phyloP scores from a whole-genome alignment of 2,797 vertebrate species.

The Sus cebifrons region DNA sequence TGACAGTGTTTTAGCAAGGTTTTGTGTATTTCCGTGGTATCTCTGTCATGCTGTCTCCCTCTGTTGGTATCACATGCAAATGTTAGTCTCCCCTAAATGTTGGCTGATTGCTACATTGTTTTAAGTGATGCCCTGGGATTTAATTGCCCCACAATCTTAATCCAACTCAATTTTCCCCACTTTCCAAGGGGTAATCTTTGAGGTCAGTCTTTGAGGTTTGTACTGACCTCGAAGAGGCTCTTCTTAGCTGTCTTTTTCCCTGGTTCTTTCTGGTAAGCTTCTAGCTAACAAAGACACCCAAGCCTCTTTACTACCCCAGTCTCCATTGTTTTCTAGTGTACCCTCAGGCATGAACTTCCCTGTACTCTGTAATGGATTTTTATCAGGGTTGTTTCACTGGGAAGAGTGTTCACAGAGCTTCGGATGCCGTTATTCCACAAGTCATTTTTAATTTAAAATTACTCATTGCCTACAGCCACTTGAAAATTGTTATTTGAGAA shows the following conservation, averaged over 20 bases:
- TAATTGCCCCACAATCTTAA: constrained; percentile 26
- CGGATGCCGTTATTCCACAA: constrained; percentile 32
- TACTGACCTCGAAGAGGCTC: neutral
- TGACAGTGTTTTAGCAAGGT: constrained; percentile 22
- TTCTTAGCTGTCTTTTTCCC: constrained; percentile 5
- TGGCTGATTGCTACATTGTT: constrained; percentile 30
- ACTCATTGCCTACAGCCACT: constrained; percentile 41
- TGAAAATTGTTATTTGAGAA: constrained; percentile 63
- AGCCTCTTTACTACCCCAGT: constrained; percentile 13
- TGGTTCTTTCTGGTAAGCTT: constrained; percentile 36
- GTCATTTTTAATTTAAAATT: constrained; percentile 65
- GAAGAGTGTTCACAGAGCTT: neutral
- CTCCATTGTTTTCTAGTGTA: constrained; percentile 44
- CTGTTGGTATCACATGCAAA: neutral
- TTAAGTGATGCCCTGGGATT: constrained; percentile 42
- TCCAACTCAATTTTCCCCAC: neutral
- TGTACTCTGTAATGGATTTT: constrained; percentile 50
- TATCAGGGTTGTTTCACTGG: neutral
- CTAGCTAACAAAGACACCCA: neutral
- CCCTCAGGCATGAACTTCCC: neutral
- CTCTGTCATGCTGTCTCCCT: neutral
- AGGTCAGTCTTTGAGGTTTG: constrained; percentile 17
- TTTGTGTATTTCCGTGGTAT: neutral
- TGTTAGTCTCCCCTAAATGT: constrained; percentile 60
- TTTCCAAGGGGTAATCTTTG: constrained; percentile 20